Evolutionary conservation across 2,113 vertebrate genomes (phyloP).

Genomic region (Entelurus aequoreus): DNA sequence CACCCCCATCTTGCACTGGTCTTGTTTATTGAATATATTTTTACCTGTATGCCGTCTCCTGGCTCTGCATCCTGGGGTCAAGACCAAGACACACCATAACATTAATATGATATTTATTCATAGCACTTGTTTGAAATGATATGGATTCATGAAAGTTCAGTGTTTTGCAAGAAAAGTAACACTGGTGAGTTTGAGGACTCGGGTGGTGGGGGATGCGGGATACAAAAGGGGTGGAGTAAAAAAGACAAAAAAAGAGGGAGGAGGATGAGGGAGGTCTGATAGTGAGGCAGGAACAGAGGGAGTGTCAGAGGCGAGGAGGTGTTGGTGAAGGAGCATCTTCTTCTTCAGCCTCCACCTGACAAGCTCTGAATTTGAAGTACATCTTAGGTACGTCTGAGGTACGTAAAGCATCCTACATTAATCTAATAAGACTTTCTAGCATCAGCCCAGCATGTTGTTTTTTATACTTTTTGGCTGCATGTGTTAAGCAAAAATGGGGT

Average conservation of each 20-base stretch:
- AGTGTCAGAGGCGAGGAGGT: slow-evolving; percentile 51
- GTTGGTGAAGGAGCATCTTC: slow-evolving; percentile 45
- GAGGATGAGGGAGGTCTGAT: slow-evolving; percentile 49
- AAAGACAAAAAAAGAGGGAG: slow-evolving; percentile 9
- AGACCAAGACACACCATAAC: no score
- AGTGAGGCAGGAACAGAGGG: slow-evolving; percentile 54
- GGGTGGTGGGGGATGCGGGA: slow-evolving; percentile 34
- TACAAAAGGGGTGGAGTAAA: slow-evolving; percentile 48
- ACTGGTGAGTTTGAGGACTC: slow-evolving; percentile 33
- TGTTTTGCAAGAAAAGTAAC: neutral
- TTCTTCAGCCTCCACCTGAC: slow-evolving; percentile 45
- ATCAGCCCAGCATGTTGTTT: neutral
- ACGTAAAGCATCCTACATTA: slow-evolving; percentile 25
- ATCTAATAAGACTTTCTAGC: no score
- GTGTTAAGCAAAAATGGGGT: slow-evolving; percentile 23
- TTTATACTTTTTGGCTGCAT: neutral
- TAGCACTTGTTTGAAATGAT: no score
- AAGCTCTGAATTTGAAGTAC: slow-evolving; percentile 34
- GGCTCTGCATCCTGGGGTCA: no score
- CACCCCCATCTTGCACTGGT: no score
- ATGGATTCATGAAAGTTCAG: no score
- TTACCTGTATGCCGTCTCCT: no score
- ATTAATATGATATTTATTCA: no score
- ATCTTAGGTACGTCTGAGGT: slow-evolving; percentile 40
- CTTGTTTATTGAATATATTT: no score